Base-by-base conservation (phyloP, 2,797 vertebrate genomes). In the Tenualosa thibaudeaui region DNA sequence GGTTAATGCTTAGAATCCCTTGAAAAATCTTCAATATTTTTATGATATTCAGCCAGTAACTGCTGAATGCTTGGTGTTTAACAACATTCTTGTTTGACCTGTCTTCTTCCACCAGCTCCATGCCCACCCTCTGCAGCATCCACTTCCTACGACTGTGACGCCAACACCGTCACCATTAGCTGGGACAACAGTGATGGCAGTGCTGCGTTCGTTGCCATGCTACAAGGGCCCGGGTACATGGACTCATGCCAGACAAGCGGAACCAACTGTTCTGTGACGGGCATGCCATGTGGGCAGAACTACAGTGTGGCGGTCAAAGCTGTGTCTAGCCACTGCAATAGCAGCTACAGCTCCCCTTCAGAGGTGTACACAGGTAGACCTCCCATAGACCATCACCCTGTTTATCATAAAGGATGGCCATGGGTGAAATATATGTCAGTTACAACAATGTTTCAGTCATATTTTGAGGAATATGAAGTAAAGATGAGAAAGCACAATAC, bases 301-400 rank as follows among this genome's bases (percentile, higher is more conserved):
- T 95, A 95, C 17, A 1, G 56, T 6, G 90, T 94, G 17, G 85
- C 88, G 2, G 92, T 94, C 22, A 88, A 90, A 4, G 92, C 93
- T 24, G 83, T 91, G 78, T 92, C 92, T 86, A 86, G 85, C 54
- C 89, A 90, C 46, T 95, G 94, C 89, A 37, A 82, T 62, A 94
- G 93, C 6, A 0, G 86, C 22, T 24, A 60, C 22, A 60, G 58
- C 3, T 8, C 58, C 7, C n/a, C 58, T 2, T 60, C 58, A 24
- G 58, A 24, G n/a, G 1, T 60, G 0, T 5, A 24, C 58, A 24
- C 58, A 60, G 58, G 58, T 60, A 60, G 58, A 60, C 17, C 54
- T 19, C 54, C 19, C 17, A 56, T 6, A 56, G 19, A 56, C 19
- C 19, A 4, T 56, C 54, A 56, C 2, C 54, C 53, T 51, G 50